A percentile compares a stretch with the other conserved stretches of the same genome.
Conservation (phyloP, 2,888 invertebrate genomes). For the Antheraea yamamai region DNA sequence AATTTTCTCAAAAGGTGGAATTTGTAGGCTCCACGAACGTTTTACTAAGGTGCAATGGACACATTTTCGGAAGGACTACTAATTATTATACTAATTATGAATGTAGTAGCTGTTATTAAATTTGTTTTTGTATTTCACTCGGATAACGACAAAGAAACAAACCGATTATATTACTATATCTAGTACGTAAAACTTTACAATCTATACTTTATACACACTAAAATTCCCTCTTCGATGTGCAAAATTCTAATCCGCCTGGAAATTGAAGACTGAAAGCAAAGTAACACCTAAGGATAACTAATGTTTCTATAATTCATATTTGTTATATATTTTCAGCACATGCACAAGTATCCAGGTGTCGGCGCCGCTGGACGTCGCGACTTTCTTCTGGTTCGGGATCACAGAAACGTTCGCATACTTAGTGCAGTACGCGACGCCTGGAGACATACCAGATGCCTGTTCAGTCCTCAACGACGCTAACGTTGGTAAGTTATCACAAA, state of each 20-base stretch:
- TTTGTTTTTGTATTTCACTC: no score
- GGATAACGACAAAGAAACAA: no score
- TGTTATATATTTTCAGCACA: slow-evolving; percentile 49
- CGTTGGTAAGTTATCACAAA: slow-evolving; percentile 40
- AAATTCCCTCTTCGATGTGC: no score
- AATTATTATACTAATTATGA: no score
- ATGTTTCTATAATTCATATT: background rate
- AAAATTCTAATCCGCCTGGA: no score
- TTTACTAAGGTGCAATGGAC: background rate
- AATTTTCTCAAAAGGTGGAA: background rate
- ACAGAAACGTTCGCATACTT: slow-evolving; percentile 64
- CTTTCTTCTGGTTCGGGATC: slow-evolving; percentile 71
- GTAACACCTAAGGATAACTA: background rate
- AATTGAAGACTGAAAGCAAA: background rate
- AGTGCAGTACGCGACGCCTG: slow-evolving; percentile 63
- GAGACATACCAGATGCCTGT: slow-evolving; percentile 56
- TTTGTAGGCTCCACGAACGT: background rate
- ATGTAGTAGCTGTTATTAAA: no score
- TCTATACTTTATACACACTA: no score
- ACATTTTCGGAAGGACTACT: no score
- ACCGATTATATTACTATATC: no score
- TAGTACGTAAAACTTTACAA: no score
- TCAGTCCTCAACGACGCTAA: slow-evolving; percentile 41
- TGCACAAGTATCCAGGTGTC: slow-evolving; percentile 53
- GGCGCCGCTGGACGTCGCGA: slow-evolving; percentile 57